These are phyloP conservation scores for Platysteira castanea DNA, from an alignment of 2,113 vertebrate species.

Conservation along the genomic window DNA sequence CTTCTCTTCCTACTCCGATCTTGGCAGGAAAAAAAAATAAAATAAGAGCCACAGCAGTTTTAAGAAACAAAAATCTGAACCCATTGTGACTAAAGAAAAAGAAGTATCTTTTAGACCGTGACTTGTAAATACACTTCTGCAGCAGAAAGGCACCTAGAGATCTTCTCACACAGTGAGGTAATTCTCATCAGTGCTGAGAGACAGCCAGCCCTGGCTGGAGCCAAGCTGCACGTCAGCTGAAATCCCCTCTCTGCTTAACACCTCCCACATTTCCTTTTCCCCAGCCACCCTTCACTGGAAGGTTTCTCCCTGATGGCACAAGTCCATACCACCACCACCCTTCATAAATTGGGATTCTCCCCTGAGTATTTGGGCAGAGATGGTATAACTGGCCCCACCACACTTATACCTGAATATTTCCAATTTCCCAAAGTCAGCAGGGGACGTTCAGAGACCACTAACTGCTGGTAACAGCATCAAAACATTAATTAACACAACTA, in stretches of 20 bases:
- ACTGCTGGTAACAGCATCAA: conserved; percentile 62
- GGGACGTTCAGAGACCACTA: conserved; percentile 44
- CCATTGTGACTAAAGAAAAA: background rate
- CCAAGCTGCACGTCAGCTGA: background rate
- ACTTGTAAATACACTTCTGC: background rate
- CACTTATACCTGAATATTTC: background rate
- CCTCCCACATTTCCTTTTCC: background rate
- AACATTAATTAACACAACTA: conserved; percentile 66
- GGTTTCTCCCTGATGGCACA: background rate
- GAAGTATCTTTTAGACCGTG: background rate
- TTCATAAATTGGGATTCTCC: background rate
- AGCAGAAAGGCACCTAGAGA: background rate
- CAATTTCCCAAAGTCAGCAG: conserved; percentile 47
- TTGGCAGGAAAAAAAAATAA: background rate
- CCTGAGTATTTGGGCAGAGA: background rate
- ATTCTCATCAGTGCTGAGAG: background rate
- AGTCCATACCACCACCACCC: background rate
- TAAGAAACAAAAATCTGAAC: background rate
- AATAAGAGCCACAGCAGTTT: background rate
- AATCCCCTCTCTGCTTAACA: background rate
- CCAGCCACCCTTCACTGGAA: background rate
- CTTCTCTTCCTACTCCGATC: background rate
- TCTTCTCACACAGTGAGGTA: background rate
- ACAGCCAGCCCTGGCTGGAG: background rate
- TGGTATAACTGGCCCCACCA: background rate